Evolutionary conservation across 2,797 vertebrate genomes (phyloP), one percentile per base, ranked within the genome.

Genomic region (Chelon labrosus): DNA sequence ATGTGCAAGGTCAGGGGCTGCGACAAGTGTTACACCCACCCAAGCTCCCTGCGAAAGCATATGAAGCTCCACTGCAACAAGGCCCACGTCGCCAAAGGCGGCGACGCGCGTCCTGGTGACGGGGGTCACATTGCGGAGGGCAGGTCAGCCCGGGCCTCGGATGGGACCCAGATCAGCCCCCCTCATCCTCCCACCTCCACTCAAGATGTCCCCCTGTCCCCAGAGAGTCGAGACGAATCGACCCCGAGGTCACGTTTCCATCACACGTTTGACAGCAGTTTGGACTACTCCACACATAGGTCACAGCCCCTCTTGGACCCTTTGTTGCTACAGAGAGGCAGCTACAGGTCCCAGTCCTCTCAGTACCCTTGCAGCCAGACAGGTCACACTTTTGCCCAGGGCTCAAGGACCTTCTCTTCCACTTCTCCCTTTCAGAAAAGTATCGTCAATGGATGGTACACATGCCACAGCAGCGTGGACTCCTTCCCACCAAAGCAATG

Each of bases 41-140:
- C 93, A 4, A 93, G 92, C 73, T 93, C 92, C 42, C 87, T 93
- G 53, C 85, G 89, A 1, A 92, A 95, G 75, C 88, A 93, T 76
- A 95, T 94, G 92, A 95, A 94, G 85, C 91, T 94, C 17, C 94
- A 96, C 80, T 91, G 92, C 92, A 93, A 85, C 90, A 94, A 93
- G 90, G 65, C 83, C 58, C 84, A 82, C 37, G 79, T 72, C 65
- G 70, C 88, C 78, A 92, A 94, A 82, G 75, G 74, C 73, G 77
- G 75, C 13, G 91, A 94, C 72, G 81, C 69, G 57, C 79, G 81
- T 60, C 65, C 73, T 1, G 85, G 59, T 12, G 92, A 93, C 44
- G 87, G 80, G 63, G 80, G 61, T 55, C 89, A 86, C 70, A 10
- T 65, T 2, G 76, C 78, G 12, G 88, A 91, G 64, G 55, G 79